Evolutionary conservation across 2,888 invertebrate species (phyloP), one percentile per base, ranked within the genome.

Genomic region (Hetaerina titia): DNA sequence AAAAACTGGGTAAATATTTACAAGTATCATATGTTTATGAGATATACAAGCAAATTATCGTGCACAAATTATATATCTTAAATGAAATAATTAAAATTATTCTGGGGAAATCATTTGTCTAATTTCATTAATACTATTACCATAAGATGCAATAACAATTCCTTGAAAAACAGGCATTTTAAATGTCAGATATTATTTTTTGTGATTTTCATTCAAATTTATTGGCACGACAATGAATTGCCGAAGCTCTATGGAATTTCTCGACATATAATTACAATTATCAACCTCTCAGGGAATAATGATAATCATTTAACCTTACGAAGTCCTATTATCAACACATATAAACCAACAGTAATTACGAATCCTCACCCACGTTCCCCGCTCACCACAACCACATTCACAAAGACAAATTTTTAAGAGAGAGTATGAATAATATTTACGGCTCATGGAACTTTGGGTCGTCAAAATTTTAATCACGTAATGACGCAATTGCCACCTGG

Each of bases 391-490:
- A 8, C 81, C 8, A 25, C 81, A 11, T 31, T 9, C 5, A 8
- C n/a, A n/a, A 81, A 81, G 81, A 81, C 15, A 15, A 81, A 31
- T 31, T 81, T 81, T 81, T 31, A 31, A 81, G 81, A 81, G 81
- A 25, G 31, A 13, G 81, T 31, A 25, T 15, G 31, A 31, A 81
- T 31, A 31, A 81, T 31, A 81, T 81, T 25, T 31, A 81, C 31
- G 81, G 11, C 81, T 22, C 81, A 22, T 31, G 81, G 31, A 81
- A 31, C 15, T 31, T 11, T 15, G 31, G 81, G 74, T 92, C 92
- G 69, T 92, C 56, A 92, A 69, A 69, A 74, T 92, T 92, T 92
- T 92, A 92, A 92, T 92, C 92, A 92, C 64, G 92, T 56, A 69
- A 64, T 19, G 92, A 69, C 45, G 64, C 64, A 56, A 74, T 92